Base-by-base conservation (phyloP, 2,888 invertebrate species). In the Noctua pronuba region DNA sequence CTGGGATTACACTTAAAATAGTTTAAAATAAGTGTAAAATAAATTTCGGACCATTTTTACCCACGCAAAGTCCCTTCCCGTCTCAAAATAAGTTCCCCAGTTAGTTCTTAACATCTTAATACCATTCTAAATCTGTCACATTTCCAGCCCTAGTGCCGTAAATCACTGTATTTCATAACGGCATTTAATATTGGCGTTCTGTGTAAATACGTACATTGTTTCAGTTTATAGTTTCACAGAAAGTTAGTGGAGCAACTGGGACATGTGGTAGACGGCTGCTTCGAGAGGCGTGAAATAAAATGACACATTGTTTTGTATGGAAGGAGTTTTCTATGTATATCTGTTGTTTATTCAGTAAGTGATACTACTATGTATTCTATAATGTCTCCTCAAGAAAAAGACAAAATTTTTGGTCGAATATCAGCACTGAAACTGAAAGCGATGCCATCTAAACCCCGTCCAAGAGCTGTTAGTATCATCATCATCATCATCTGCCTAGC, bases 171-270 rank as follows among this genome's bases (percentile, higher is more conserved):
- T 86, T 87, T 84, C 81, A 84, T 80, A 73, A 74, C 79, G 38
- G 62, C 70, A 71, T 86, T 78, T 77, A 80, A 73, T 72, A 84
- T 73, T 72, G 79, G 79, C 77, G 77, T 86, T 84, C 79, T 8
- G 67, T 80, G 82, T 80, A 77, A 85, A 80, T 79, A 79, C 49
- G 64, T 70, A 86, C 88, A 86, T 80, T 86, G 86, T 87, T 82
- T 70, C 70, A 65, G 83, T 87, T 86, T 78, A 84, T 82, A 86
- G 82, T 87, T 88, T 62, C 69, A 80, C 73, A 70, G 75, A 79
- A 88, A 86, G 75, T 81, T 84, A 10, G 65, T 49, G 38, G 41
- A 44, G 10, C 62, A 82, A 77, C 55, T 62, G 28, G 67, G 55
- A 82, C 80, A 81, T 64, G 70, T 58, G 75, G 71, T 60, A 8